Conservation (phyloP, 2,888 invertebrate species). For the Deilephila elpenor region DNA sequence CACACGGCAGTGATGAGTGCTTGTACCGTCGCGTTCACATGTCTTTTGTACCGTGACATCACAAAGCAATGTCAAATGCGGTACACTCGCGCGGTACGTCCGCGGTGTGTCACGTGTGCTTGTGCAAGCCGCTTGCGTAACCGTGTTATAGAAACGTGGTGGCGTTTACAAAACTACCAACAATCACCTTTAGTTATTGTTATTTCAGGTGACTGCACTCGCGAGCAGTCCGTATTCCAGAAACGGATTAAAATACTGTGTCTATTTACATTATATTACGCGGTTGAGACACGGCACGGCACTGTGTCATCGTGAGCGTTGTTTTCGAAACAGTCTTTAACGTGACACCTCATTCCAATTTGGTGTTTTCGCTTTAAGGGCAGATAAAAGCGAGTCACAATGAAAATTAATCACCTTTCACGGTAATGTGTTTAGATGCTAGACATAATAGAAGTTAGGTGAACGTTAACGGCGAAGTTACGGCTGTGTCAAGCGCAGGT, state of each 20-base stretch:
- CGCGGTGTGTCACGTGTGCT: slow-evolving; percentile 26
- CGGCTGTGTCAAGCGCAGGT: slow-evolving; percentile 22
- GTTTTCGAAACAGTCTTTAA: background rate
- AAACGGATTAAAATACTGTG: slow-evolving; percentile 13
- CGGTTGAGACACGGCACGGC: background rate
- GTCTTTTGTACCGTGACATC: slow-evolving; percentile 4
- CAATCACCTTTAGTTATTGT: slow-evolving; percentile 29
- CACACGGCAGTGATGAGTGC: slow-evolving; percentile 6
- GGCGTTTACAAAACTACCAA: slow-evolving; percentile 30
- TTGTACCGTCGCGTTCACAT: slow-evolving; percentile 14
- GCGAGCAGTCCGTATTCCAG: slow-evolving; percentile 19
- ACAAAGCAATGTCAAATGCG: slow-evolving; percentile 24
- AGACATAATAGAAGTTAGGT: slow-evolving; percentile 21
- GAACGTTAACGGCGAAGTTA: slow-evolving; percentile 24
- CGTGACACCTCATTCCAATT: slow-evolving; percentile 22
- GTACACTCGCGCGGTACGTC: background rate
- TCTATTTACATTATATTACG: slow-evolving; percentile 23
- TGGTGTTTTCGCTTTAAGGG: slow-evolving; percentile 20
- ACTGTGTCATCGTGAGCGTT: slow-evolving; percentile 15
- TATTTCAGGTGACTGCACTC: slow-evolving; percentile 25
- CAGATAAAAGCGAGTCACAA: slow-evolving; percentile 21
- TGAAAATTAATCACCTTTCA: slow-evolving; percentile 25
- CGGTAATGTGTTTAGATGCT: slow-evolving; percentile 22
- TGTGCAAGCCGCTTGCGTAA: slow-evolving; percentile 28
- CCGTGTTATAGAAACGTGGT: slow-evolving; percentile 27